Base-by-base conservation (phyloP, 2,113 vertebrate genomes). In the Lagopus muta region DNA sequence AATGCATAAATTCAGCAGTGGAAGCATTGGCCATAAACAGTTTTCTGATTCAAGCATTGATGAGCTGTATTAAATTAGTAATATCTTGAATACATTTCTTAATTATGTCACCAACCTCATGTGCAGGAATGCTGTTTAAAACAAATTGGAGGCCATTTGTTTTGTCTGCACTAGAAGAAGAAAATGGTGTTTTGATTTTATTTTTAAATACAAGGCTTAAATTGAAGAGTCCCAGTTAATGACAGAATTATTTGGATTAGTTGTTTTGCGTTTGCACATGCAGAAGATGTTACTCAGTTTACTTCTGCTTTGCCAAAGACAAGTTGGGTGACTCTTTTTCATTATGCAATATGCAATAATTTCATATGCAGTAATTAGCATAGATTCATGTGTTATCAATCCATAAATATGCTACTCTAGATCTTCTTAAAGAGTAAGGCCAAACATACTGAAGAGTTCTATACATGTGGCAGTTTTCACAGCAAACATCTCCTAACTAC, bases 21-120 rank as follows among this genome's bases (percentile, higher is more conserved):
- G 96, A 94, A 96, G 89, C 93, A 92, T 95, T 89, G 88, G 92
- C 40, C 45, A 96, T 89, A 91, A 96, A 96, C 77, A 75, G 88
- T 84, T 97, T 96, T 97, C 82, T 96, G 91, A 97, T 97, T 95
- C 94, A 96, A 96, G 96, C 89, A 92, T 86, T 86, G 95, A 96
- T 96, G 94, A 97, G 94, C 38, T 86, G 77, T 97, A 94, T 96
- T 98, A 97, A 98, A 98, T 98, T 98, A 98, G 95, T 97, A 98
- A 98, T 97, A 96, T 91, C 91, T 76, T 97, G 96, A 97, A 97
- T 97, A 97, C 91, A 96, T 97, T 98, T 97, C 95, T 97, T 97
- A 97, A 98, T 97, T 97, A 96, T 95, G 91, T 82, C 96, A 96
- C 88, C 48, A 96, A 89, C 47, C 70, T 92, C 64, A 64, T 90